Conservation (phyloP, 1,140 invertebrate genomes). For the Megathymus violae region DNA sequence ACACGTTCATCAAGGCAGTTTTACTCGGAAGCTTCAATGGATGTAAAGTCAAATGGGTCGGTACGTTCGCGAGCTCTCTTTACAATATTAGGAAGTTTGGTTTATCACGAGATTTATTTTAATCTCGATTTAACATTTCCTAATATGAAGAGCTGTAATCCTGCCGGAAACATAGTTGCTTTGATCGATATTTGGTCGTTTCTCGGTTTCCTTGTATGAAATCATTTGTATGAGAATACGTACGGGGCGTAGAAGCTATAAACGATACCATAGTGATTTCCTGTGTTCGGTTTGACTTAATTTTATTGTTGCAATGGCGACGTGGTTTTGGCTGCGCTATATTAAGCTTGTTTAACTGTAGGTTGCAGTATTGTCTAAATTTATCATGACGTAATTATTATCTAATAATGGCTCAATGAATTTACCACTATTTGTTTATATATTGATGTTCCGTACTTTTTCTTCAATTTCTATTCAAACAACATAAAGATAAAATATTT, state of each 20-base stretch:
- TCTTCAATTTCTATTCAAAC: no score
- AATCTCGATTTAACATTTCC: constrained; percentile 63
- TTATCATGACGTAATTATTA: no score
- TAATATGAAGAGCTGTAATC: constrained; percentile 66
- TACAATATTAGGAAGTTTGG: constrained; percentile 63
- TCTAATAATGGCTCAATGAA: no score
- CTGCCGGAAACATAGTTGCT: constrained; percentile 65
- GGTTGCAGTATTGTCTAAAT: constrained; percentile 4
- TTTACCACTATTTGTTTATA: no score
- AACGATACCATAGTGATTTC: constrained; percentile 41
- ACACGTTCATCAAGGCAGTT: constrained; percentile 24
- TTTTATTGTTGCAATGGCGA: constrained; percentile 43
- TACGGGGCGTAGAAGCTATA: constrained; percentile 45
- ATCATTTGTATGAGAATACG: constrained; percentile 62
- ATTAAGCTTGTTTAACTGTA: constrained; percentile 12
- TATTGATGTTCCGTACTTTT: no score
- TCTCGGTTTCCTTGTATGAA: constrained; percentile 70
- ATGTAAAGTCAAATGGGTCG: constrained; percentile 36
- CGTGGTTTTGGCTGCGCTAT: constrained; percentile 16
- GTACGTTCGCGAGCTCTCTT: background rate
- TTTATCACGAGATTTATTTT: constrained; percentile 61
- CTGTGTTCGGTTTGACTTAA: constrained; percentile 47
- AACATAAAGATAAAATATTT: no score
- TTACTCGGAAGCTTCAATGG: constrained; percentile 50
- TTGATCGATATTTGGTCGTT: constrained; percentile 60